Base-by-base conservation (phyloP, 2,113 vertebrate genomes). In the Parus major region DNA sequence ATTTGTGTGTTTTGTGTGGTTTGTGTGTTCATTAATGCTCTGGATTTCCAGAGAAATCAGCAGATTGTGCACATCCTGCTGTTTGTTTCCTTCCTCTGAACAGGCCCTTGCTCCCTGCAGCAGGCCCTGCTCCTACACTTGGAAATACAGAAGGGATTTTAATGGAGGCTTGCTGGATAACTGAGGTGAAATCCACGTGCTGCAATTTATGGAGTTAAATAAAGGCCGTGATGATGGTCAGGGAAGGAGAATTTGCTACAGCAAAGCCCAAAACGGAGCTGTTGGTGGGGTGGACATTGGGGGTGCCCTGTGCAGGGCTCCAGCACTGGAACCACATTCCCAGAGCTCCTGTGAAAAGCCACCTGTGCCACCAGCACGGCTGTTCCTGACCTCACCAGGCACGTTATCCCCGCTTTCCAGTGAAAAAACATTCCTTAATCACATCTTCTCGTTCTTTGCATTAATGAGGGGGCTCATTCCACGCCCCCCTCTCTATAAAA, bases 211-310 rank as follows among this genome's bases (percentile, higher is more conserved):
- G 78, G 72, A 44, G 21, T 61, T 57, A 63, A 66, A 76, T 31
- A 76, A 57, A 73, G 28, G n/a, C 22, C 7, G 4, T 6, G 39
- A 29, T 31, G 21, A 9, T 0, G 5, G 66, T 41, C 23, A 16
- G 56, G 39, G 41, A 46, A 28, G 21, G 44, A 28, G 28, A 47
- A 25, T 70, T 75, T 70, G 65, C 41, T 13, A 1, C 4, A 10
- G 25, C 11, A 36, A 56, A 31, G 15, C 7, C 36, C 24, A 4
- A 23, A 83, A 31, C 4, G 0, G 20, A 3, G 2, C 28, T 9
- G 3, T 13, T 0, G 1, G 13, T 41, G 73, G 39, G 49, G 21
- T 0, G 7, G 33, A 5, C 4, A 2, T 3, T 2, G 4, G 46
- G 25, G n/a, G 33, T 5, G 16, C 15, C 20, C 53, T 27, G 29